phyloP scores from a whole-genome alignment of 2,113 vertebrate species.

The Gavia stellata region DNA sequence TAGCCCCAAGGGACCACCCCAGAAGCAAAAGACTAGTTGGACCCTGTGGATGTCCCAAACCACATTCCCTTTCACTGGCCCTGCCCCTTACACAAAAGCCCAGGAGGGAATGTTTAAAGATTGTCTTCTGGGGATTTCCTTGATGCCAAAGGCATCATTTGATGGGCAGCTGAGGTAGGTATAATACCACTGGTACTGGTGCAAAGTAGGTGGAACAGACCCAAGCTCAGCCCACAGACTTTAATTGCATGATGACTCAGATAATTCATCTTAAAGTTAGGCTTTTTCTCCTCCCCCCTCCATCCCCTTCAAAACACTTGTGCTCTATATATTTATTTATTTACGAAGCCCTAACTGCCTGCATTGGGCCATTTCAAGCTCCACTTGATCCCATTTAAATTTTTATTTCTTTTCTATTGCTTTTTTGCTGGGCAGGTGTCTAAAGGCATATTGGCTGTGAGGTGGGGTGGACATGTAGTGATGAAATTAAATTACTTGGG shows the following conservation, averaged over 20 bases:
- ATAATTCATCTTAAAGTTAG: neutral
- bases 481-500: neutral
- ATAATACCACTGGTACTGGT: neutral
- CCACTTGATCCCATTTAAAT: neutral
- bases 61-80: neutral
- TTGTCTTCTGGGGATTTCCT: slow-evolving; percentile 14
- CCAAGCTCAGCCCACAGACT: neutral
- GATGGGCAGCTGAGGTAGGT: neutral
- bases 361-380: neutral
- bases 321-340: neutral
- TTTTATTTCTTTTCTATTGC: neutral
- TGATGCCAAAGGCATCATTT: neutral
- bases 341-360: neutral
- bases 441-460: neutral
- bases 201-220: neutral
- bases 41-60: neutral
- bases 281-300: neutral
- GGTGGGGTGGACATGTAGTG: rapidly evolving
- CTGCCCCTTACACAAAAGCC: neutral
- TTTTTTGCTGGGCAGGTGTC: neutral
- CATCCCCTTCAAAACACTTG: neutral
- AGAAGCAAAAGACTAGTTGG: neutral
- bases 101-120: neutral
- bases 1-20: neutral
- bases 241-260: slow-evolving; percentile 14